Percentiles rank a stretch among this genome's conserved stretches.
Conservation (phyloP, 2,888 invertebrate species). For the Lochmaea capreae region DNA sequence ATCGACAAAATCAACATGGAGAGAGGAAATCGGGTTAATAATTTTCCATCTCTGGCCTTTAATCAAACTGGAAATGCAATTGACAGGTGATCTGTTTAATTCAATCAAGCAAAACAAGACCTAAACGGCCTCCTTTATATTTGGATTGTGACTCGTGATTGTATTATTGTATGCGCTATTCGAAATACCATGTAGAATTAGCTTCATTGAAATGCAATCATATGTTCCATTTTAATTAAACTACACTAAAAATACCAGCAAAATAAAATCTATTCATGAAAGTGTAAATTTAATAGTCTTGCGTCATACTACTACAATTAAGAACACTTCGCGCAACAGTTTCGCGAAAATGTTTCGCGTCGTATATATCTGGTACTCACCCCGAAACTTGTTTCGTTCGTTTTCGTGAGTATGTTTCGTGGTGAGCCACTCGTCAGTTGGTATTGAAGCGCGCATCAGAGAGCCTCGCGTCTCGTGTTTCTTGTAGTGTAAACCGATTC, state of each 20-base stretch:
- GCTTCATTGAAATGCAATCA: background rate
- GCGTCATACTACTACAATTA: no score
- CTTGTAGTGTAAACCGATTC: no score
- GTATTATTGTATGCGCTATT: conserved; percentile 7
- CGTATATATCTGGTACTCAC: no score
- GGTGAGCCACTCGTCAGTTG: no score
- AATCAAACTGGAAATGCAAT: conserved; percentile 29
- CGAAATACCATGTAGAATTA: background rate
- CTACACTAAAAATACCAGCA: background rate
- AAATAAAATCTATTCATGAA: no score
- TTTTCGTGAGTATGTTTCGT: no score
- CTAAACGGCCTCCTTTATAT: conserved; percentile 13
- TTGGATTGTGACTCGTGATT: conserved; percentile 13
- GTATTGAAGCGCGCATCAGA: no score
- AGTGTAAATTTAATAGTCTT: no score
- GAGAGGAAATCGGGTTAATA: conserved; percentile 21
- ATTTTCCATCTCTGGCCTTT: conserved; percentile 24
- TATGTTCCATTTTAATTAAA: background rate
- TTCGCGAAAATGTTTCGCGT: no score
- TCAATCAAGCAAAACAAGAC: conserved; percentile 29
- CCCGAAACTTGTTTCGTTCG: no score
- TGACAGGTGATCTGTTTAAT: conserved; percentile 36
- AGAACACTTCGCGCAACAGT: no score
- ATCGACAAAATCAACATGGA: conserved; percentile 20
- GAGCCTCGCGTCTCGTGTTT: no score